These are phyloP conservation scores for Procambarus virginalis DNA, from an alignment of 1,140 invertebrate species.

Conservation along the genomic window DNA sequence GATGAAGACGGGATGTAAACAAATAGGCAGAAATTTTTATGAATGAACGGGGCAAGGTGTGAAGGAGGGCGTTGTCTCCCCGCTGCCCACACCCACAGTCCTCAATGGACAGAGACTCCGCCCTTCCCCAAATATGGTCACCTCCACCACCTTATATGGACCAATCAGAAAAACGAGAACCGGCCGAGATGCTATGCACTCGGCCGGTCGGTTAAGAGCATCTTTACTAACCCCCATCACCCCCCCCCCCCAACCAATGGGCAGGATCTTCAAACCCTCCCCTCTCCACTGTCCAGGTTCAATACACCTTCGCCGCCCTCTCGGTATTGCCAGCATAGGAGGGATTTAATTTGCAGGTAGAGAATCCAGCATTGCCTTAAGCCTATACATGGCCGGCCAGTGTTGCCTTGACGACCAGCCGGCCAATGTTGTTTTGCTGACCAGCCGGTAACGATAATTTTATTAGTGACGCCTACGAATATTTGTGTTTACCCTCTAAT, in stretches of 20 bases:
- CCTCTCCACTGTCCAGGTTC: too few species aligned
- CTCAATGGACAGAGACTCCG: conserved; percentile 30
- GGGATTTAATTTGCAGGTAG: too few species aligned
- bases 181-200: conserved; percentile 3
- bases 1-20: not conserved
- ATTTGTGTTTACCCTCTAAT: too few species aligned
- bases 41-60: conserved; percentile 37
- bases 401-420: too few species aligned
- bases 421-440: too few species aligned
- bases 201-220: not conserved
- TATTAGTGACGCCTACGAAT: too few species aligned
- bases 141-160: conserved; percentile 28
- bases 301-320: too few species aligned
- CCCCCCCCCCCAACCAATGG: not conserved
- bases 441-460: too few species aligned
- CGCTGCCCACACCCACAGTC: conserved; percentile 21
- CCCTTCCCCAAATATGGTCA: conserved; percentile 32
- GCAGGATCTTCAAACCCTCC: not conserved
- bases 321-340: too few species aligned
- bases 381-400: too few species aligned
- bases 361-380: too few species aligned
- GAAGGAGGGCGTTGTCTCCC: conserved; percentile 6
- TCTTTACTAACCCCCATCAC: not conserved
- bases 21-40: conserved; percentile 36
- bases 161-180: conserved; percentile 15